These are phyloP conservation scores for Eunapius fragilis DNA, from an alignment of 37 sponge, comb jelly and placozoan genomes.

Conservation along the genomic window DNA sequence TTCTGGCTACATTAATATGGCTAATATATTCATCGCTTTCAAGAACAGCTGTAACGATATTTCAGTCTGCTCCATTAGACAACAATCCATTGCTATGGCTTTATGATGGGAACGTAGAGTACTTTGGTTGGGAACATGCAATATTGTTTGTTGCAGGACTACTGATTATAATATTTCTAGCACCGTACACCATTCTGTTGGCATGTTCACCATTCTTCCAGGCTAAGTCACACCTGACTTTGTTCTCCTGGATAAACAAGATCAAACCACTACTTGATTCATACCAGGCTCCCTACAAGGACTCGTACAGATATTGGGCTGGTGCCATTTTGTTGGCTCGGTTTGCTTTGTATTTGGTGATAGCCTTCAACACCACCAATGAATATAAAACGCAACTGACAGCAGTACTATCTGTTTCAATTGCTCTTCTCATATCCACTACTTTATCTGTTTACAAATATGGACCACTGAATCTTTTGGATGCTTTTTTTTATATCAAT, in stretches of 20 bases:
- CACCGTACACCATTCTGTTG: slow-evolving; percentile 19
- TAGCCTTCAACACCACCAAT: background rate
- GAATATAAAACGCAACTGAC: background rate
- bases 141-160: background rate
- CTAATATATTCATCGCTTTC: background rate
- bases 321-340: background rate
- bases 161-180: slow-evolving; percentile 1
- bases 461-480: background rate
- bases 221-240: background rate
- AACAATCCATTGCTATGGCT: slow-evolving; percentile 6
- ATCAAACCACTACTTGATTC: slow-evolving; percentile 20
- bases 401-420: background rate
- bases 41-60: background rate
- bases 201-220: background rate
- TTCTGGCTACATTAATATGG: slow-evolving; percentile 28
- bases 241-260: background rate
- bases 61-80: background rate
- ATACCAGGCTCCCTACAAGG: slow-evolving; percentile 12
- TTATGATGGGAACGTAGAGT: slow-evolving; percentile 22
- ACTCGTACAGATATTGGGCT: slow-evolving; percentile 17
- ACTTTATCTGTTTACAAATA: background rate
- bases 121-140: slow-evolving; percentile 1
- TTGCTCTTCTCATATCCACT: background rate
- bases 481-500: background rate
- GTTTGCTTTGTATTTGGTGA: background rate